Conservation (phyloP, 1,140 invertebrate species). For the Pseudomyrmex cubaensis region DNA sequence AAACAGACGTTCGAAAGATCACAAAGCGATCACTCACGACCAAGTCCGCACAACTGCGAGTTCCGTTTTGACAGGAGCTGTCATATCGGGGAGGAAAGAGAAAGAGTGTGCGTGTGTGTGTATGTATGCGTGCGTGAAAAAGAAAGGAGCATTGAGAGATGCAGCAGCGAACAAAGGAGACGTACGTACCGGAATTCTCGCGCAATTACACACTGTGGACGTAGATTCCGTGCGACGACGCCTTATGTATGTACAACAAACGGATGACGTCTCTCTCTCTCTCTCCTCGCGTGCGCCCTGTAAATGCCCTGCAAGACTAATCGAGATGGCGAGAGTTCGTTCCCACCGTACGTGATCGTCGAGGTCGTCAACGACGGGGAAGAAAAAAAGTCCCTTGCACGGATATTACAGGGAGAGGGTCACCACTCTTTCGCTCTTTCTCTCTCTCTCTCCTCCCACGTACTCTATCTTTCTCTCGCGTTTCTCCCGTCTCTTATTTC, state of each 20-base stretch:
- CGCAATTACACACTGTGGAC: conserved; percentile 29
- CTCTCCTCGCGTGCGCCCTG: not conserved
- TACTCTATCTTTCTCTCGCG: not conserved
- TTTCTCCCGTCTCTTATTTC: conserved; percentile 22
- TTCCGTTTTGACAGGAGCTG: conserved; percentile 74
- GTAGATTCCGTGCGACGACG: not conserved
- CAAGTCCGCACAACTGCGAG: not conserved
- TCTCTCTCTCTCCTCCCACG: not conserved
- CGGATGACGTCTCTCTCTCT: not conserved
- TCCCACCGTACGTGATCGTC: conserved; percentile 37
- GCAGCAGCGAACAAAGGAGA: conserved; percentile 67
- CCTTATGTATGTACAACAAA: conserved; percentile 4
- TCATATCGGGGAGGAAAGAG: conserved; percentile 45
- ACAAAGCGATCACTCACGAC: conserved; percentile 57
- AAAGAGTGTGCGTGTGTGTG: too few species aligned
- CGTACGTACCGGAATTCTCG: conserved; percentile 56
- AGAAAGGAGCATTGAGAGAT: conserved; percentile 48
- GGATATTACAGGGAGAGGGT: conserved; percentile 1
- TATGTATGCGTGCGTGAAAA: not conserved
- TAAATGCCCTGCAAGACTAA: too few species aligned
- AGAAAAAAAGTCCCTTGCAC: conserved; percentile 35
- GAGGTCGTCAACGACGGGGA: conserved; percentile 47
- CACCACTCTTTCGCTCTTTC: not conserved
- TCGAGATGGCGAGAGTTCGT: not conserved
- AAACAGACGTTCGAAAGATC: not conserved